phyloP scores from a whole-genome alignment of 2,113 vertebrate genomes.

The Trachemys scripta region DNA sequence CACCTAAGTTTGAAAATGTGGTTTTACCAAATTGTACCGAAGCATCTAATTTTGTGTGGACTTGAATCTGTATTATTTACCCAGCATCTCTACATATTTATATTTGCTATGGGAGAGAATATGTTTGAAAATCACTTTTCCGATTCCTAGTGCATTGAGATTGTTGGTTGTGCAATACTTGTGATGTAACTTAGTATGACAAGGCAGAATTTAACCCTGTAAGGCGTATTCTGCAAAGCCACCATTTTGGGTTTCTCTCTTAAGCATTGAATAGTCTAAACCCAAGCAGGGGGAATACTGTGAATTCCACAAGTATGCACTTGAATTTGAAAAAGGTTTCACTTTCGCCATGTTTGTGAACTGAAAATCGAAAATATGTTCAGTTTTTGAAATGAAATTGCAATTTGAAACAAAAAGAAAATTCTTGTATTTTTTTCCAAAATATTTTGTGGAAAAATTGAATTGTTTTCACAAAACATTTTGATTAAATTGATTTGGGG shows the following conservation, averaged over 20 bases:
- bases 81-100: neutral
- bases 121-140: conserved; percentile 10
- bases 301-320: neutral
- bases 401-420: neutral
- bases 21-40: neutral
- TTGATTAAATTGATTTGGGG: neutral
- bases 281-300: neutral
- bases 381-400: neutral
- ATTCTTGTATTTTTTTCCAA: neutral
- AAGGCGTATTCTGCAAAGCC: neutral
- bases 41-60: neutral
- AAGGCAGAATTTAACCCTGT: neutral
- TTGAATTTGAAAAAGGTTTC: neutral
- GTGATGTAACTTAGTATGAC: neutral
- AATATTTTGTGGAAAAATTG: neutral
- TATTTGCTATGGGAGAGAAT: neutral
- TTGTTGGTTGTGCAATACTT: rapidly evolving
- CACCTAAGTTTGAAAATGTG: neutral
- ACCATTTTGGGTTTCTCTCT: neutral
- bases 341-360: neutral
- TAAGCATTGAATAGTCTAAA: neutral
- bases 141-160: neutral
- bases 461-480: neutral
- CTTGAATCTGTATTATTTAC: neutral
- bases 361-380: neutral